phyloP scores from a whole-genome alignment of 2,888 invertebrate species.

The Nasonia oneida region DNA sequence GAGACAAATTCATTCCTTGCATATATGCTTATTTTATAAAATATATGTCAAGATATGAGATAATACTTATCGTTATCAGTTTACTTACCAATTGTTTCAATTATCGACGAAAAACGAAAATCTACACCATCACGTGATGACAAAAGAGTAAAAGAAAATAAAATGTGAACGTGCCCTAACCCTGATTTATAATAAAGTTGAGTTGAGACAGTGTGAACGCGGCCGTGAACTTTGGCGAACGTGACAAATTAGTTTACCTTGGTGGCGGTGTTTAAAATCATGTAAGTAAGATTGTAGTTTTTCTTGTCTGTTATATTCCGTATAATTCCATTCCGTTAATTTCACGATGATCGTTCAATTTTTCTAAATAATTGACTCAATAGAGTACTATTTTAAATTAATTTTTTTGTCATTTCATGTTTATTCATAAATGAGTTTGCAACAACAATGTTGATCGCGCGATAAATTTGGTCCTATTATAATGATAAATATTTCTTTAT shows the following conservation, averaged over 20 bases:
- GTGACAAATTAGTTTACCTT: conserved; percentile 46
- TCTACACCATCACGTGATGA: background rate
- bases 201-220: background rate
- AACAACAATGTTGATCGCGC: background rate
- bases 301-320: background rate
- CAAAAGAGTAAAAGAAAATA: background rate
- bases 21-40: background rate
- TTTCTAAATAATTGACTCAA: background rate
- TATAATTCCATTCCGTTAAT: background rate
- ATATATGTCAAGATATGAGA: background rate
- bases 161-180: conserved; percentile 37
- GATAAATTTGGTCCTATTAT: background rate
- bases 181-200: background rate
- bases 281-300: background rate
- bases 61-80: background rate
- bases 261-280: conserved; percentile 35
- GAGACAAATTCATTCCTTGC: background rate
- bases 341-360: background rate
- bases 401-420: background rate
- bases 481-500: background rate
- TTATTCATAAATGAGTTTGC: background rate
- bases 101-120: background rate
- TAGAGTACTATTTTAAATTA: background rate
- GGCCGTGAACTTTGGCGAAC: conserved; percentile 14
- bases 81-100: background rate